Evolutionary conservation across 2,113 vertebrate genomes (phyloP).

Genomic region (Pelusios castaneus): DNA sequence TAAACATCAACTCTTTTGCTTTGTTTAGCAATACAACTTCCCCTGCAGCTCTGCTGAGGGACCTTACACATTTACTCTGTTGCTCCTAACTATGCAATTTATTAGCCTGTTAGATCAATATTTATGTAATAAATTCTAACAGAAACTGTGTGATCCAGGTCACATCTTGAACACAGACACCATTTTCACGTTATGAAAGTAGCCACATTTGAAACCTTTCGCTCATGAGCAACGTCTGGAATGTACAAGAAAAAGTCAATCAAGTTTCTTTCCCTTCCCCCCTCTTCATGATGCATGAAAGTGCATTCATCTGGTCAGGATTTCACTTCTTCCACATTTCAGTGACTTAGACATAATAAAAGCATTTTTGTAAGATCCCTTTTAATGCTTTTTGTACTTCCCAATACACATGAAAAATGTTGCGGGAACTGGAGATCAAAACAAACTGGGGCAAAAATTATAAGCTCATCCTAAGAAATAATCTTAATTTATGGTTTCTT

Average conservation of each 20-base stretch:
- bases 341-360: neutral
- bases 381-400: neutral
- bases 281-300: neutral
- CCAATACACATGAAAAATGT: neutral
- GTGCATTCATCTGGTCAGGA: conserved; percentile 19
- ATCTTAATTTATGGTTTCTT: neutral
- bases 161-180: conserved; percentile 66
- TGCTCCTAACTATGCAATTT: neutral
- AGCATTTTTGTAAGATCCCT: neutral
- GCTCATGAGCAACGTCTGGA: conserved; percentile 47
- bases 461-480: neutral
- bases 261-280: conserved; percentile 52
- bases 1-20: neutral
- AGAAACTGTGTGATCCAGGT: neutral
- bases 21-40: neutral
- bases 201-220: conserved; percentile 29
- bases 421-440: neutral
- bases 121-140: neutral
- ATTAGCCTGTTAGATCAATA: neutral
- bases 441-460: neutral
- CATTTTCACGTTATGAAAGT: neutral
- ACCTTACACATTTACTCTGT: neutral
- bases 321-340: conserved; percentile 46
- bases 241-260: conserved; percentile 60
- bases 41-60: conserved; percentile 1